phyloP scores from a whole-genome alignment of 2,888 invertebrate genomes.

The Therioaphis trifolii region DNA sequence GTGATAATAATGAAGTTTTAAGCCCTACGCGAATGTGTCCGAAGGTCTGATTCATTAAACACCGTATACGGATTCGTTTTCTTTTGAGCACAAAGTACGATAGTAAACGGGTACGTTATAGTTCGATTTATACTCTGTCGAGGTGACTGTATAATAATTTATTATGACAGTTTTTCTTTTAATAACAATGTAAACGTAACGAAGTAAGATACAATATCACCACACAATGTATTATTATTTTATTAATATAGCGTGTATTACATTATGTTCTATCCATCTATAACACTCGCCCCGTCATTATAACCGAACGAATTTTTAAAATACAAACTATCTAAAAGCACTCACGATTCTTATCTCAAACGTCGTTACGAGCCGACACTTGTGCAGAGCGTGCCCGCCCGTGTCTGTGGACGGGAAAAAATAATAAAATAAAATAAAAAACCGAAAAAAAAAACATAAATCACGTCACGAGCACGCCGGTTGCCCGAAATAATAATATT shows the following conservation, averaged over 20 bases:
- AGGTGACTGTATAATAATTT: neutral
- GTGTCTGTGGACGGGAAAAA: neutral
- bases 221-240: too few relatives aligned
- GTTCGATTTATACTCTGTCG: neutral
- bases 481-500: conserved; percentile 14
- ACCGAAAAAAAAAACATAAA: neutral
- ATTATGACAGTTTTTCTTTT: conserved; percentile 10
- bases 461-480: neutral
- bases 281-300: neutral
- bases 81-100: too few relatives aligned
- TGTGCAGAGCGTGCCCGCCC: neutral
- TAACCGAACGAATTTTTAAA: neutral
- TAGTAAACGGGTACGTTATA: too few relatives aligned
- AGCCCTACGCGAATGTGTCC: too few relatives aligned
- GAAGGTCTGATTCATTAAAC: neutral
- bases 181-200: neutral
- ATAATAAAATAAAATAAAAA: conserved; percentile 1
- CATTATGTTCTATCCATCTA: too few relatives aligned
- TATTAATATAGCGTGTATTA: neutral
- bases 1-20: neutral
- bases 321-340: conserved; percentile 8
- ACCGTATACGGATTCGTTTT: too few relatives aligned
- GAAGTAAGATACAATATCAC: too few relatives aligned
- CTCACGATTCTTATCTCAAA: conserved; percentile 32
- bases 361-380: neutral